These are phyloP conservation scores for Myrmophylax atrothorax DNA, from an alignment of 2,113 vertebrate genomes.

Conservation along the genomic window DNA sequence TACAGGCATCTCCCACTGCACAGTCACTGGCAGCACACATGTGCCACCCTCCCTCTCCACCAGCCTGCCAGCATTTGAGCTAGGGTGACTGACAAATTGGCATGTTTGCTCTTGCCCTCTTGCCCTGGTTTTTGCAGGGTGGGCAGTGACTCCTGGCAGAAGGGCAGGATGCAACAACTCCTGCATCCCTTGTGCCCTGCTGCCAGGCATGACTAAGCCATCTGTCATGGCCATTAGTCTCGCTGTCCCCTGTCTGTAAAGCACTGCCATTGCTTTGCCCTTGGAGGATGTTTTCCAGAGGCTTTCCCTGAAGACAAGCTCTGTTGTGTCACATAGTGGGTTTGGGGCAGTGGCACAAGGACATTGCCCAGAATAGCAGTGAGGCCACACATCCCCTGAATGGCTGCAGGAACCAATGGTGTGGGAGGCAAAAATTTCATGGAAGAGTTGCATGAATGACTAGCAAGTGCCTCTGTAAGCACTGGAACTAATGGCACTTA, in stretches of 20 bases:
- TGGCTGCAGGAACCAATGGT: background rate
- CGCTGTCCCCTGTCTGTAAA: background rate
- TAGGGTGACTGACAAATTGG: background rate
- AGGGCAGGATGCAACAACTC: background rate
- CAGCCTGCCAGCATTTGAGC: background rate
- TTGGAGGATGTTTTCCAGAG: background rate
- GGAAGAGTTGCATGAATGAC: background rate
- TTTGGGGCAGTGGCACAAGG: background rate
- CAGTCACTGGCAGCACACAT: background rate
- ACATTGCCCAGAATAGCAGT: background rate
- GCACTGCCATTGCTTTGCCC: background rate
- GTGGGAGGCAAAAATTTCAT: background rate
- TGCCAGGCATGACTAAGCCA: background rate
- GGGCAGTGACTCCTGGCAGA: slow-evolving; percentile 8
- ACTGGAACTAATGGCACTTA: slow-evolving; percentile 12
- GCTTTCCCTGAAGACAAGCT: background rate
- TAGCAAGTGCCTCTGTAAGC: background rate
- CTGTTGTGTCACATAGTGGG: background rate
- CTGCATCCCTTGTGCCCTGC: background rate
- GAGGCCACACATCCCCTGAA: accelerated
- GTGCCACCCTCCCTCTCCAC: background rate
- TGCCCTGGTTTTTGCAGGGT: background rate
- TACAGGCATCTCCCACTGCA: accelerated
- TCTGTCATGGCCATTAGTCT: background rate
- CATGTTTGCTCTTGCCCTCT: background rate